Percentiles rank a stretch among this genome's conserved stretches.
These are phyloP conservation scores for Coelopa frigida DNA, from an alignment of 1,140 invertebrate species.

Conservation along the genomic window DNA sequence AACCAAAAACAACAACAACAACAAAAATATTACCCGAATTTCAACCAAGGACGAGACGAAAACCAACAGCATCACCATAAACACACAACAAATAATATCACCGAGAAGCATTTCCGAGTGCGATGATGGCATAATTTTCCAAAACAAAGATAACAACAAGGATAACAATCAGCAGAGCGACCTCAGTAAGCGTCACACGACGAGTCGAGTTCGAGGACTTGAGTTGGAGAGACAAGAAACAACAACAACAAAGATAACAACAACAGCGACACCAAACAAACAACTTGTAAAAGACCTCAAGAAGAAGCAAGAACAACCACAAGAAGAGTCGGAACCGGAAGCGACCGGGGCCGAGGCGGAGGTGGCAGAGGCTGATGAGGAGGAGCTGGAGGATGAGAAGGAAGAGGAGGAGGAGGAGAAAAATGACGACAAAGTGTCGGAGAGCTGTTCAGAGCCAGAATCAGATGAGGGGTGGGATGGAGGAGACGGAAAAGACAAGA, in stretches of 20 bases:
- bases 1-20: slow-evolving; percentile 3
- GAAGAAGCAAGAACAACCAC: background rate
- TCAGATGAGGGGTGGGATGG: background rate
- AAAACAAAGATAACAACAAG: no score
- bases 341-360: background rate
- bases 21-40: background rate
- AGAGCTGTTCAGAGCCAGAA: background rate
- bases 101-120: no score
- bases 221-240: background rate
- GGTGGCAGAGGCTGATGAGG: background rate
- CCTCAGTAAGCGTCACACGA: no score
- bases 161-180: no score
- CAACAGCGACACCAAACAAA: slow-evolving; percentile 8
- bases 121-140: no score
- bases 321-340: background rate
- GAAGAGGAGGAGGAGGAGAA: background rate
- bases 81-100: no score
- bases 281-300: no score
- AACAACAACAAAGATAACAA: no score
- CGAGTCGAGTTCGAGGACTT: no score
- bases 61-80: no score
- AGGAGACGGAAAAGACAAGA: no score
- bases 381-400: slow-evolving; percentile 1
- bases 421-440: background rate
- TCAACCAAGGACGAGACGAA: background rate